Evolutionary conservation across 2,113 vertebrate species (phyloP), one percentile per base, ranked within the genome.

Genomic region (Mixornis gularis): DNA sequence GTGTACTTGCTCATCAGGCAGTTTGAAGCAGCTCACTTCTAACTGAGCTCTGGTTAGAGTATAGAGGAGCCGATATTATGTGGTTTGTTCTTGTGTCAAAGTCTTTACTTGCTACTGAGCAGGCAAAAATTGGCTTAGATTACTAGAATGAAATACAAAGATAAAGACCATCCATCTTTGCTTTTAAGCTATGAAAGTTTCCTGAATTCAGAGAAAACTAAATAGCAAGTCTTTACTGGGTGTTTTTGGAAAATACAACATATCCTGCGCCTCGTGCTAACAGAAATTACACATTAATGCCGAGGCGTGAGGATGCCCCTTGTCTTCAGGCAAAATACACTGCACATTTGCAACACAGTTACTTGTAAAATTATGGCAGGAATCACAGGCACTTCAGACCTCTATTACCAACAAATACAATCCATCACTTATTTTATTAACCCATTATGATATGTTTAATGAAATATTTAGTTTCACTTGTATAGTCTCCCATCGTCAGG

Each of bases 261-360:
- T 43, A 70, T 7, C 46, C 56, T 29, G 8, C 10, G 18, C 17
- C 32, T 76, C 53, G 32, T 21, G 22, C 38, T 74, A 80, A 58
- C 0, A 1, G 40, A 36, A 78, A 26, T 38, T 49, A 63, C 0
- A 1, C 10, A 36, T 52, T 63, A 30, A 12, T 24, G 15, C 13
- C 1, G 9, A 90, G 34, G 12, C 40, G 18, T 9, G 10, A 51
- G 41, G 46, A 60, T 8, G 6, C 2, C 7, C 40, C 55, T 70
- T 52, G 68, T 34, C 55, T 70, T 86, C 36, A 80, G 16, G 24
- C 18, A 79, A 88, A 82, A 90, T 43, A 66, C 6, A 29, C 5
- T 12, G 29, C 25, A 46, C 16, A n/a, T 40, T 77, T 40, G 12
- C 43, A 52, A 92, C 7, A 36, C 30, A 78, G 38, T 38, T 70